These are phyloP conservation scores for Discoglossus pictus DNA, from an alignment of 2,797 vertebrate species.

Conservation along the genomic window DNA sequence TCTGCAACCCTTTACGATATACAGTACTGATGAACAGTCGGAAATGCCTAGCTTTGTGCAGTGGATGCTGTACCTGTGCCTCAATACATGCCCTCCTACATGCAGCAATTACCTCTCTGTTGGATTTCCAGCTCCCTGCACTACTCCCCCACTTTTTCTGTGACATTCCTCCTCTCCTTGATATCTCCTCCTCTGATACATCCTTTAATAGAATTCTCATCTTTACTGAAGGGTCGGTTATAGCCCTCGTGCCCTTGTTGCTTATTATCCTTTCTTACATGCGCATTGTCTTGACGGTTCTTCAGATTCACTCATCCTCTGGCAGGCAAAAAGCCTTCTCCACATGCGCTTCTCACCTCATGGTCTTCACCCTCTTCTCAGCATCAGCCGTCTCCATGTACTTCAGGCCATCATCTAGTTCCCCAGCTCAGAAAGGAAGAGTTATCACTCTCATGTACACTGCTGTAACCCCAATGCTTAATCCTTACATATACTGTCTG, in stretches of 20 bases:
- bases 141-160: conserved; percentile 52
- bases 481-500: conserved; percentile 57
- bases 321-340: conserved; percentile 55
- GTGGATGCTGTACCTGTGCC: conserved; percentile 12
- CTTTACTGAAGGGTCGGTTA: conserved; percentile 36
- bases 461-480: conserved; percentile 57
- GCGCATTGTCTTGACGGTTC: conserved; percentile 45
- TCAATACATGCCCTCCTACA: conserved; percentile 32
- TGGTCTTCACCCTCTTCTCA: conserved; percentile 54
- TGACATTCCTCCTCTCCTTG: conserved; percentile 56
- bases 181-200: conserved; percentile 51
- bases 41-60: conserved; percentile 55
- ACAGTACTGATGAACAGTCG: conserved; percentile 56
- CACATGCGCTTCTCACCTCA: conserved; percentile 54
- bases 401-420: conserved; percentile 50
- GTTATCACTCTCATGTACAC: conserved; percentile 54
- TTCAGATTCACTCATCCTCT: conserved; percentile 50
- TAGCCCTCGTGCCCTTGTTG: conserved; percentile 49
- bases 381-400: conserved; percentile 57
- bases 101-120: conserved; percentile 1
- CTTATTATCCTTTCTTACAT: conserved; percentile 52
- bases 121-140: conserved; percentile 5
- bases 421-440: conserved; percentile 43
- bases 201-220: conserved; percentile 46
- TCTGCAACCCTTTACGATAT: conserved; percentile 64